Evolutionary conservation across 2,888 invertebrate genomes (phyloP).

Genomic region (Subacronicta megacephala): DNA sequence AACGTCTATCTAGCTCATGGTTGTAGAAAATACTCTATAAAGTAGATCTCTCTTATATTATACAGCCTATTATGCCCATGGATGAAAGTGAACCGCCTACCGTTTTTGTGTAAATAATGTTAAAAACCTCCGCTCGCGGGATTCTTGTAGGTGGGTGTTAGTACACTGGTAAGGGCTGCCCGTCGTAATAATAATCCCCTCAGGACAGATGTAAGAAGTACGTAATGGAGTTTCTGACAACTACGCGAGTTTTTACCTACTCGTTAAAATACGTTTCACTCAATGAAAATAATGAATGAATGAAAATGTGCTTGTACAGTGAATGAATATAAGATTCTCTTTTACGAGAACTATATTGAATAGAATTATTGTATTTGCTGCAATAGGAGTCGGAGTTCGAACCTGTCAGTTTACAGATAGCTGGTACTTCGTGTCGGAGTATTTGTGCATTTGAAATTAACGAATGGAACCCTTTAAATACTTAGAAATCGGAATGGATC

Average conservation of each 20-base stretch:
- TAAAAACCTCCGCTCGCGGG: slow-evolving; percentile 16
- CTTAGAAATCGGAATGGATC: no score
- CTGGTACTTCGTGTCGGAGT: no score
- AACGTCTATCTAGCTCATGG: no score
- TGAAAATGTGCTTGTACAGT: not conserved
- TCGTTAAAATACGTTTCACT: not conserved
- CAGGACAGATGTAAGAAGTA: slow-evolving; percentile 10
- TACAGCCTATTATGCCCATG: not conserved
- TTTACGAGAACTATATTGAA: no score
- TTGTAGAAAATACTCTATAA: no score
- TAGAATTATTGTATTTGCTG: no score
- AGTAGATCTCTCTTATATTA: slow-evolving; percentile 3
- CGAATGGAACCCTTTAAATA: no score
- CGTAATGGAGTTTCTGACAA: slow-evolving; percentile 4
- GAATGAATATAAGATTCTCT: not conserved
- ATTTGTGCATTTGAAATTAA: no score
- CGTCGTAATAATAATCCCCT: slow-evolving; percentile 17
- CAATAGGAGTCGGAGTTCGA: no score
- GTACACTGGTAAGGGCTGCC: slow-evolving; percentile 16
- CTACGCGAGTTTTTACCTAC: not conserved
- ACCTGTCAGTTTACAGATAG: no score
- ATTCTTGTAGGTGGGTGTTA: slow-evolving; percentile 21
- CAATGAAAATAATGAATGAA: no score
- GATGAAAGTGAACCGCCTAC: slow-evolving; percentile 12
- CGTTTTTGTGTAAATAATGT: slow-evolving; percentile 24